Conservation (phyloP, 2,888 invertebrate genomes). For the Asteroscopus sphinx region DNA sequence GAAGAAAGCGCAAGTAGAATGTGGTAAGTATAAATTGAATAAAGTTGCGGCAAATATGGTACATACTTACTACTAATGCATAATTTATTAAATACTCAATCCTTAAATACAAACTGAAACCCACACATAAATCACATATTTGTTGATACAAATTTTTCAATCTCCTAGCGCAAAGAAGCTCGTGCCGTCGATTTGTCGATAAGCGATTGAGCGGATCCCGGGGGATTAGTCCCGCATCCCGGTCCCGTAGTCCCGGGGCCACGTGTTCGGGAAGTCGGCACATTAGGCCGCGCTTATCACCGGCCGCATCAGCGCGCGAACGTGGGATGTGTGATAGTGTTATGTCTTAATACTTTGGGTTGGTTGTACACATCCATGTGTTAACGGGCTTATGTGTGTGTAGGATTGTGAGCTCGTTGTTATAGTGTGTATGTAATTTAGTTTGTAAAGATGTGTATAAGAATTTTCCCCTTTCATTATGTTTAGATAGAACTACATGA, state of each 20-base stretch:
- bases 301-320: conserved; percentile 17
- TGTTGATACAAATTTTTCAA: conserved; percentile 46
- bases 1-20: no score
- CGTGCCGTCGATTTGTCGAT: conserved; percentile 58
- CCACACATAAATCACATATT: conserved; percentile 23
- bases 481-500: no score
- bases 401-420: not conserved
- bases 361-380: not conserved
- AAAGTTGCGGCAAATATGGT: no score
- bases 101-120: not conserved
- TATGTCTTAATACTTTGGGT: conserved; percentile 37
- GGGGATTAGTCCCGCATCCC: conserved; percentile 53
- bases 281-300: conserved; percentile 56
- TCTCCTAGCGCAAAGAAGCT: conserved; percentile 28
- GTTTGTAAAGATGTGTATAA: no score
- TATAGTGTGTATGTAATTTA: no score
- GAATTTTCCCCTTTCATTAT: no score
- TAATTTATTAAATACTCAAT: no score
- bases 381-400: conserved; percentile 7
- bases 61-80: no score
- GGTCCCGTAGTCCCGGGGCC: conserved; percentile 29
- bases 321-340: conserved; percentile 19
- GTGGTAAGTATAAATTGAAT: no score
- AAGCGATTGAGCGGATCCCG: conserved; percentile 52
- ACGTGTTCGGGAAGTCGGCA: conserved; percentile 30